Evolutionary conservation across 1,140 invertebrate species (phyloP).

Genomic region (Dinoponera quadriceps): DNA sequence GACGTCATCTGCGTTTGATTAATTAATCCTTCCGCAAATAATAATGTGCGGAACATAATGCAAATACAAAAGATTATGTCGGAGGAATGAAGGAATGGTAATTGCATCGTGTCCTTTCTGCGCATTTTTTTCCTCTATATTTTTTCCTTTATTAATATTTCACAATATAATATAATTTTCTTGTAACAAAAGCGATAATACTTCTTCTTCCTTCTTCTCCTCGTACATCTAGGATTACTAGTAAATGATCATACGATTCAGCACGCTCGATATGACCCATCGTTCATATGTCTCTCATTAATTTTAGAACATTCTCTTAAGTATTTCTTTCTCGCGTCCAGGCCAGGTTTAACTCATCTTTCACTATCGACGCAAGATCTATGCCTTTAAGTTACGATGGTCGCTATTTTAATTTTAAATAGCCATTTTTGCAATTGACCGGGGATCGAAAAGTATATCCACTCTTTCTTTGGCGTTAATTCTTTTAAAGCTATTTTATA

Average conservation of each 20-base stretch:
- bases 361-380: constrained; percentile 44
- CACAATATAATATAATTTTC: constrained; percentile 11
- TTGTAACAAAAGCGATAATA: constrained; percentile 65
- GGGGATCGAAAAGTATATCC: not conserved
- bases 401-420: constrained; percentile 65
- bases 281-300: not conserved
- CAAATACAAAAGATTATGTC: not conserved
- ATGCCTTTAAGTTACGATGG: constrained; percentile 62
- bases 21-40: constrained; percentile 43
- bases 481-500: not conserved
- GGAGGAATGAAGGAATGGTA: constrained; percentile 10
- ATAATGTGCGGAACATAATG: constrained; percentile 35
- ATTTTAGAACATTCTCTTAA: not conserved
- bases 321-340: not conserved
- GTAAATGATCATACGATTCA: constrained; percentile 24
- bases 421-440: constrained; percentile 17
- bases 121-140: constrained; percentile 28
- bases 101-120: constrained; percentile 6
- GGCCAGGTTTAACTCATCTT: not conserved
- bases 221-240: constrained; percentile 65
- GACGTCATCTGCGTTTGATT: constrained; percentile 39
- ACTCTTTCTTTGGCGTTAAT: not conserved
- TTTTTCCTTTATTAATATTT: constrained; percentile 52
- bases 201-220: constrained; percentile 61
- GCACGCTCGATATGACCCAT: constrained; percentile 29